Evolutionary conservation across 53 echinoderm and acorn worm genomes (phyloP).

Genomic region (Astropecten irregularis): DNA sequence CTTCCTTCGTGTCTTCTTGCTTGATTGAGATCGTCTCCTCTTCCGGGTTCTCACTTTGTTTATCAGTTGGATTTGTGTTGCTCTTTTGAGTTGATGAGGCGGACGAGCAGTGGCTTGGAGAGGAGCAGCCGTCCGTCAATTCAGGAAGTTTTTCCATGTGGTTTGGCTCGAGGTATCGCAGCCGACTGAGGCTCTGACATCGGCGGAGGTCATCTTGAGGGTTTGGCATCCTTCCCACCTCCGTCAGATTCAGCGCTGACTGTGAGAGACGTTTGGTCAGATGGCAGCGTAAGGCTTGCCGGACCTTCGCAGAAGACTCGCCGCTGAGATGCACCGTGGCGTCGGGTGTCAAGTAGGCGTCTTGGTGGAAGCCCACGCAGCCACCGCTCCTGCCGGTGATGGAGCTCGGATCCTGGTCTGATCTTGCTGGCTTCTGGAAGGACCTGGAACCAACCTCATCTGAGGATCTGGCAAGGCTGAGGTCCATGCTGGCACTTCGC

Average conservation of each 20-base stretch:
- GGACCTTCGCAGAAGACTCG: constrained; percentile 85
- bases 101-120: constrained; percentile 38
- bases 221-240: constrained; percentile 69
- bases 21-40: constrained; percentile 1
- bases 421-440: not conserved
- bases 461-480: constrained; percentile 62
- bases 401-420: constrained; percentile 1
- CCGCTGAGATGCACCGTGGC: constrained; percentile 49
- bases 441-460: constrained; percentile 24
- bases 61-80: not conserved
- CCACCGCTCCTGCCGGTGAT: not conserved
- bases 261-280: constrained; percentile 84
- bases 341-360: constrained; percentile 7
- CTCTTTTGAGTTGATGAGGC: constrained; percentile 33
- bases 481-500: constrained; percentile 88
- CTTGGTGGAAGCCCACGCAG: not conserved
- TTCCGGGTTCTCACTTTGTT: constrained; percentile 25
- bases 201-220: constrained; percentile 68
- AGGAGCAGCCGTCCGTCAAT: constrained; percentile 22
- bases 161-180: constrained; percentile 59
- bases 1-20: too few species aligned
- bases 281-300: constrained; percentile 92
- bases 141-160: constrained; percentile 52
- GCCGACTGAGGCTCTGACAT: constrained; percentile 80
- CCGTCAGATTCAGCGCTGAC: constrained; percentile 89